Conservation (phyloP, 1,140 invertebrate species). For the Drosophila sp. region DNA sequence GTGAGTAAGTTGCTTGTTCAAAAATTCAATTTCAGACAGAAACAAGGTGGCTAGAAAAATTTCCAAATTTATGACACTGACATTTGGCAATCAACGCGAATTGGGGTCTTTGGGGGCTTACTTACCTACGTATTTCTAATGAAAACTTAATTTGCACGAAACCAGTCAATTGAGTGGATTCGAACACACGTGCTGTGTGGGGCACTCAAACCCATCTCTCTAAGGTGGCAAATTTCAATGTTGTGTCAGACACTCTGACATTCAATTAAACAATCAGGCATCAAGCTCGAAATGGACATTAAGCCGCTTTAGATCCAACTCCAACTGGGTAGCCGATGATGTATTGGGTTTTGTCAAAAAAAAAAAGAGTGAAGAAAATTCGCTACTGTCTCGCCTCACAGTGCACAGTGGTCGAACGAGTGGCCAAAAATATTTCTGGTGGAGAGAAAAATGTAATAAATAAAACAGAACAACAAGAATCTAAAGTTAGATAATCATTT, state of each 20-base stretch:
- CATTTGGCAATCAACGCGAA: constrained; percentile 48
- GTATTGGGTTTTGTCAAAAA: constrained; percentile 17
- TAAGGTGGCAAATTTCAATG: constrained; percentile 20
- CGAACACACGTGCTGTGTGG: not conserved
- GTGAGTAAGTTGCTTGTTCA: constrained; percentile 53
- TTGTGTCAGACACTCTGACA: constrained; percentile 17
- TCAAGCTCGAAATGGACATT: constrained; percentile 33
- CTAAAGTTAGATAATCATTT: too few species aligned
- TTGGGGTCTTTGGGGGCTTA: not conserved
- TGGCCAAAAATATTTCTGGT: too few species aligned
- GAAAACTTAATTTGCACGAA: constrained; percentile 72
- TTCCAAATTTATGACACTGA: constrained; percentile 64
- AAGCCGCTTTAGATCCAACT: constrained; percentile 43
- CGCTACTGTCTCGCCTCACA: not conserved
- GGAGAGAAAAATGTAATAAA: too few species aligned
- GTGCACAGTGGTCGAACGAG: too few species aligned
- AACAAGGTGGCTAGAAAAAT: constrained; percentile 57
- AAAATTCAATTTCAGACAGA: constrained; percentile 61
- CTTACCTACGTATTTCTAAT: constrained; percentile 24
- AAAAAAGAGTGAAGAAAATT: not conserved
- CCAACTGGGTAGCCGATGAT: constrained; percentile 17
- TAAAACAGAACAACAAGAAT: too few species aligned
- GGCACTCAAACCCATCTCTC: not conserved
- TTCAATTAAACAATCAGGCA: constrained; percentile 69
- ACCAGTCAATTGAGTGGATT: constrained; percentile 45